Percentiles rank a stretch among this genome's conserved stretches.
Evolutionary conservation across 2,113 vertebrate species (phyloP).

Genomic region (Chlorocebus sabaeus): DNA sequence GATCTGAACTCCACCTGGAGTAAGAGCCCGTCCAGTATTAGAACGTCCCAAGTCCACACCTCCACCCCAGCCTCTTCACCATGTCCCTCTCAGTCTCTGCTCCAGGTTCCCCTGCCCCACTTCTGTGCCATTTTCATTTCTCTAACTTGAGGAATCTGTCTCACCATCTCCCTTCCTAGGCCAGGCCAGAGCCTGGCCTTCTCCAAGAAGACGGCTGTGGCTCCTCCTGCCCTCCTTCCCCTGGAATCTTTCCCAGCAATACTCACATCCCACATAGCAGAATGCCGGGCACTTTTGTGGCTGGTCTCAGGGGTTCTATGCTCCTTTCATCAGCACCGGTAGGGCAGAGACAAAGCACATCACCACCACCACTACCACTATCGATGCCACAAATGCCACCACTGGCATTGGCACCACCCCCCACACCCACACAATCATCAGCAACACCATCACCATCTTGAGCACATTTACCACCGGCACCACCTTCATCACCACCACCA

Average conservation of each 20-base stretch:
- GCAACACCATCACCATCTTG: not conserved
- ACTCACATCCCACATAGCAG: fast-evolving
- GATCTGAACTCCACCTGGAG: not conserved
- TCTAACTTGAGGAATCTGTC: no score
- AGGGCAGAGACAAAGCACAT: not conserved
- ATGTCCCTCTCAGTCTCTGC: not conserved
- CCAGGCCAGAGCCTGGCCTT: not conserved
- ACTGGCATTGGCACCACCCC: fast-evolving
- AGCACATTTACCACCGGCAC: fast-evolving
- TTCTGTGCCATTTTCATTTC: not conserved
- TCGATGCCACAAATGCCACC: not conserved
- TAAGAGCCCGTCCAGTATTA: fast-evolving
- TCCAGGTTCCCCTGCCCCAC: not conserved
- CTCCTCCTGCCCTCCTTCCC: not conserved
- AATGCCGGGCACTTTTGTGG: no score
- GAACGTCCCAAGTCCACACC: fast-evolving
- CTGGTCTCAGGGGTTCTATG: not conserved
- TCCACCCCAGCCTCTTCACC: fast-evolving
- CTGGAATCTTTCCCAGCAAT: no score
- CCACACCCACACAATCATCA: not conserved
- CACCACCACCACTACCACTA: not conserved
- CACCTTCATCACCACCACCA: not conserved
- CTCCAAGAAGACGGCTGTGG: not conserved
- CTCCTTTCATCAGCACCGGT: not conserved
- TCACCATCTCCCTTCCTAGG: no score